Evolutionary conservation across 2,888 invertebrate genomes (phyloP), one percentile per base, ranked within the genome.

Genomic region (Oxyteleia sp.): DNA sequence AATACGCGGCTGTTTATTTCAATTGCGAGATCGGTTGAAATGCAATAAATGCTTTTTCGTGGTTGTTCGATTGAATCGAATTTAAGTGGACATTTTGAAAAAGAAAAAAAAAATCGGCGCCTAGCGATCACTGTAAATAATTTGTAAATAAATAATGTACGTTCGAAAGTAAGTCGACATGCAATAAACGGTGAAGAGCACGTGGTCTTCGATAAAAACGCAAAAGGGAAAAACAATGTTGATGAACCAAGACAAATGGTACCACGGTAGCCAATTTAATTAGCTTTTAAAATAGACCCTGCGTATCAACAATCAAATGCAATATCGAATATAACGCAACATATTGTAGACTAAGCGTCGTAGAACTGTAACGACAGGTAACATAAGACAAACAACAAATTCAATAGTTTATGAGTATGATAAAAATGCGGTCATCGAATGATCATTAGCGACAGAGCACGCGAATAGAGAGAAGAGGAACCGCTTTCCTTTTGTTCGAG

Each of bases 291-390:
- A 51, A 80, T 85, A 85, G 85, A 74, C 75, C 86, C 79, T 86
- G 87, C 87, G 87, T 87, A 84, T 87, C 84, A 87, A 87, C 87
- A 87, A 87, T 87, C 87, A 87, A 87, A 87, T 85, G 85, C 85
- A 85, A 85, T 87, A 86, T 81, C 78, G 80, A 84, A 71, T 84
- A 47, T 82, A 80, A 82, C 41, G 61, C 68, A 69, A 76, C 75
- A 85, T 82, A 82, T 84, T 72, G 69, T 84, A 84, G 84, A 45
- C 15, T 84, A 78, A 81, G 81, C 84, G 69, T 74, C 69, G 16
- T 84, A 84, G 64, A 72, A 8, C 20, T 66, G 18, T 79, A 72
- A 74, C 43, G 43, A 64, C 57, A 64, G 43, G 49, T 69, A 66
- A 63, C 20, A 23, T 53, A 47, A 57, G 16, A 63, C 32, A 53